Evolutionary conservation across 2,113 vertebrate species (phyloP), one percentile per base, ranked within the genome.

Genomic region (Datnioides undecimradiatus): DNA sequence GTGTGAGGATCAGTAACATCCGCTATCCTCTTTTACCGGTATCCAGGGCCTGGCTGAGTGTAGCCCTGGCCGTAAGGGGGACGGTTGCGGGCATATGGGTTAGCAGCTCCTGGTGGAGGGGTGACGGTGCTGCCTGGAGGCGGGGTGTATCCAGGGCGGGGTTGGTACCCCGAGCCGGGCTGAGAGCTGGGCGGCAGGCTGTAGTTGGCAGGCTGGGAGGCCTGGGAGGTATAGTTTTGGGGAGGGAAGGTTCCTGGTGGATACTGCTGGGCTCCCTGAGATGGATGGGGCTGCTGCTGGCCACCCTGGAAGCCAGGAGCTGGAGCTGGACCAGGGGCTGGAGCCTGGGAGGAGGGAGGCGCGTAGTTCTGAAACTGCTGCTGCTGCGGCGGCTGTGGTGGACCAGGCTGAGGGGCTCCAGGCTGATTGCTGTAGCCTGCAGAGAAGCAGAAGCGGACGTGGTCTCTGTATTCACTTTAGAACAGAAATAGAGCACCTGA

Each of bases 351-450:
- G 1, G 96, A 89, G 2, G 96, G 95, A 62, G 97, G 95, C 17
- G 91, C 95, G 79, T 98, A 99, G 91, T 95, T 96, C 68, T 96
- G 97, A 92, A 97, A 98, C 93, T 97, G 98, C 93, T 97, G 98
- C 93, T 40, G 59, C n/a, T 36, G 70, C 55, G 45, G 69, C 0
- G 93, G 93, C 87, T 92, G 96, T 12, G 96, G 96, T 0, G 96
- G 93, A 34, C 95, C 93, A 41, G 91, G 96, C 68, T 97, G 97
- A 59, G 97, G 94, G 62, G 92, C 93, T 83, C 95, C 94, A 0
- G 96, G 93, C 93, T 97, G 97, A 87, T 96, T 93, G 80, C 89
- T 96, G 91, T 99, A 99, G 70, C 96, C 97, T 92, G 95, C 94
- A 96, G 92, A 68, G 40, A 52, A 6, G 10, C 8, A 74, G 0